Conservation (phyloP, 2,888 invertebrate species). For the Tiliacea citrago region DNA sequence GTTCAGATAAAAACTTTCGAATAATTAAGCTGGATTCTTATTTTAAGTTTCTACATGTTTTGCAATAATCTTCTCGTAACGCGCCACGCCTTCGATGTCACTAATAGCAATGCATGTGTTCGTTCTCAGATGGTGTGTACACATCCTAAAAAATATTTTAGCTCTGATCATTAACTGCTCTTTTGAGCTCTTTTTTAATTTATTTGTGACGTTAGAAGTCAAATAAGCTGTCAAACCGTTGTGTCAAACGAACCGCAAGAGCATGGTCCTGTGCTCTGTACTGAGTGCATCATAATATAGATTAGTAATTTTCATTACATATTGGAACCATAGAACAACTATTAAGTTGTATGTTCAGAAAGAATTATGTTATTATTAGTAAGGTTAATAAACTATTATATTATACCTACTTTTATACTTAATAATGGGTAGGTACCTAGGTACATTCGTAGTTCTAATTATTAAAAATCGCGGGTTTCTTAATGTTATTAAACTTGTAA, state of each 20-base stretch:
- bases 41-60: background rate
- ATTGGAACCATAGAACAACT: background rate
- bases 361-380: background rate
- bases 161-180: background rate
- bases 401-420: background rate
- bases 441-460: slow-evolving; percentile 6
- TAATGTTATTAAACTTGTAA: background rate
- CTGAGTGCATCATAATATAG: background rate
- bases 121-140: background rate
- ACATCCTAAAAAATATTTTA: background rate
- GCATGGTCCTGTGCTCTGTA: background rate
- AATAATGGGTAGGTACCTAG: background rate
- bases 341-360: background rate
- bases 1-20: background rate
- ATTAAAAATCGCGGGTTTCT: slow-evolving; percentile 1
- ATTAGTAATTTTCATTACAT: background rate
- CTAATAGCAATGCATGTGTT: background rate
- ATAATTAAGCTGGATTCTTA: background rate
- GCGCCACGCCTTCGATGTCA: background rate
- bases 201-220: background rate
- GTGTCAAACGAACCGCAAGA: background rate
- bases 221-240: background rate
- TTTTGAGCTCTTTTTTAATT: background rate
- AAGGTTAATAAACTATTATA: background rate
- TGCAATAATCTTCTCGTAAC: background rate